These are phyloP conservation scores for Listrodromus nycthemerus DNA, from an alignment of 2,888 invertebrate species.

Conservation along the genomic window DNA sequence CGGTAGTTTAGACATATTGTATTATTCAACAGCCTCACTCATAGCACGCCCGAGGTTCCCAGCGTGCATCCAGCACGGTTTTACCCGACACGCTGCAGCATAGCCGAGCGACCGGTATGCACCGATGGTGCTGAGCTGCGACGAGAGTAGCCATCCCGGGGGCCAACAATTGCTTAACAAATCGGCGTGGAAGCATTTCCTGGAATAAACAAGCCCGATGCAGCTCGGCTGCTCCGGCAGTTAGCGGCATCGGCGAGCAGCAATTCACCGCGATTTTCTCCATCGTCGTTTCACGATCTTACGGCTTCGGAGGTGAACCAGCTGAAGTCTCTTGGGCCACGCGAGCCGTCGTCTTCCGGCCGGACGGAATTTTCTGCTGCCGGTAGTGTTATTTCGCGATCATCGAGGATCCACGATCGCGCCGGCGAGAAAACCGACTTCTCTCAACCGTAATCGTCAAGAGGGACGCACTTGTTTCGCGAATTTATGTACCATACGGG, in stretches of 20 bases:
- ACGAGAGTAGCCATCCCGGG: constrained; percentile 48
- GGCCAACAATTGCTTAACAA: constrained; percentile 73
- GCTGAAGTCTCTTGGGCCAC: constrained; percentile 18
- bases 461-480: not conserved
- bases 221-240: constrained; percentile 16
- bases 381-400: not conserved
- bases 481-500: not conserved
- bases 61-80: constrained; percentile 42
- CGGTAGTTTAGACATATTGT: constrained; percentile 72
- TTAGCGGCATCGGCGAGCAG: constrained; percentile 24
- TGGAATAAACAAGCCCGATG: constrained; percentile 70
- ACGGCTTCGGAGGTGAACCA: constrained; percentile 33
- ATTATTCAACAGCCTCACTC: constrained; percentile 71
- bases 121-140: constrained; percentile 12
- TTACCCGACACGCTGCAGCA: constrained; percentile 29
- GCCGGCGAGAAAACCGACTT: not conserved
- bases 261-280: constrained; percentile 69
- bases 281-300: constrained; percentile 59
- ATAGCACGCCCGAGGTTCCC: constrained; percentile 66
- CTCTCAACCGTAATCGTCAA: not conserved
- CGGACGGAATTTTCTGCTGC: not conserved
- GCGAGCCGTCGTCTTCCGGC: not conserved
- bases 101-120: constrained; percentile 54
- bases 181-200: constrained; percentile 71
- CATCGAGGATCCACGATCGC: not conserved